These are phyloP conservation scores for Nomada ruficornis DNA, from an alignment of 2,888 invertebrate genomes.

Conservation along the genomic window DNA sequence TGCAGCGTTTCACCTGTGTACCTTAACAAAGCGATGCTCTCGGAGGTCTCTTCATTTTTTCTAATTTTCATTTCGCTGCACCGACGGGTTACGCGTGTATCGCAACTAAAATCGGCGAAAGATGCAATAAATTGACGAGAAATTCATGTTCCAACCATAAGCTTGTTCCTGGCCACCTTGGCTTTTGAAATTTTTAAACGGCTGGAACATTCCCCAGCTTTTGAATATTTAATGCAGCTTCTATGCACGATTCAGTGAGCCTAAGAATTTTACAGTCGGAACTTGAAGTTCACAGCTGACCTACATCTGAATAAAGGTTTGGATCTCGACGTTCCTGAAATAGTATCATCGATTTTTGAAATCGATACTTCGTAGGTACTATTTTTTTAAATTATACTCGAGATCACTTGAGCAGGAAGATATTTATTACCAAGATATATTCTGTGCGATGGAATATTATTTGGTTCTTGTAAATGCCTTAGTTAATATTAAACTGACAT, in stretches of 20 bases:
- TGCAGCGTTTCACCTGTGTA: too few relatives aligned
- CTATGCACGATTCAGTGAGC: not conserved
- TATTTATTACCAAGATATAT: too few relatives aligned
- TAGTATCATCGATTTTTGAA: too few relatives aligned
- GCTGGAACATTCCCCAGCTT: not conserved
- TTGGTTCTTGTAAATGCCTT: too few relatives aligned
- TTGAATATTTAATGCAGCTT: conserved; percentile 18
- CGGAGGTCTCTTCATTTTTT: not conserved
- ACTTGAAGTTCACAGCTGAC: conserved; percentile 14
- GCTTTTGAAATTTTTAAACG: conserved; percentile 23
- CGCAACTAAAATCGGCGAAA: not conserved
- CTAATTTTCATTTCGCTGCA: too few relatives aligned
- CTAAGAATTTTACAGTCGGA: conserved; percentile 14
- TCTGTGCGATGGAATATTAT: too few relatives aligned
- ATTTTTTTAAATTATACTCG: too few relatives aligned
- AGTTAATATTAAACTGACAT: too few relatives aligned
- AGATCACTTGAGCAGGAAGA: too few relatives aligned
- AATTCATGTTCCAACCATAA: not conserved
- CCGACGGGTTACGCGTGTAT: not conserved
- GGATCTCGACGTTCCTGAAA: not conserved
- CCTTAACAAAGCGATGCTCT: not conserved
- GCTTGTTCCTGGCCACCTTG: too few relatives aligned
- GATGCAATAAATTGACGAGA: conserved; percentile 4
- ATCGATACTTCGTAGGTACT: too few relatives aligned
- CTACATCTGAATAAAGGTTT: conserved; percentile 12